phyloP scores from a whole-genome alignment of 2,797 vertebrate species.

The Emys orbicularis region DNA sequence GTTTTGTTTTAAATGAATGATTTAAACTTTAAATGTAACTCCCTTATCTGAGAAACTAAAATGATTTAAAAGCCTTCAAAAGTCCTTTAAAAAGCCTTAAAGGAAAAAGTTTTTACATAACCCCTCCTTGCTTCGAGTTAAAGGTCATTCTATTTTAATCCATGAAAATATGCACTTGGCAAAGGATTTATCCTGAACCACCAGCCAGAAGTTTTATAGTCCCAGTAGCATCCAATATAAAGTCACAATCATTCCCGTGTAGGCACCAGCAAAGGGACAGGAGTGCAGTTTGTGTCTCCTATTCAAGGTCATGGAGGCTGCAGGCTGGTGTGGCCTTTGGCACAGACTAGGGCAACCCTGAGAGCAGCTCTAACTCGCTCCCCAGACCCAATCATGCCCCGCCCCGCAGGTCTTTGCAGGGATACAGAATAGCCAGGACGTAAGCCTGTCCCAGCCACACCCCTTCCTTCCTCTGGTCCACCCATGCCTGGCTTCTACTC shows the following conservation, averaged over 20 bases:
- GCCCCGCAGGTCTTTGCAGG: accelerated
- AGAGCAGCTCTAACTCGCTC: accelerated
- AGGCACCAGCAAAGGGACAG: neutral
- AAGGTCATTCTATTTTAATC: conserved; percentile 46
- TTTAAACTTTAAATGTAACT: neutral
- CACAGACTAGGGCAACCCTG: accelerated
- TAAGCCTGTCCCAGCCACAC: accelerated
- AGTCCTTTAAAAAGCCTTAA: neutral
- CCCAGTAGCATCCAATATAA: neutral
- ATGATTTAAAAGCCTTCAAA: neutral
- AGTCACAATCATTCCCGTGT: neutral
- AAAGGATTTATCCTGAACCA: conserved; percentile 8
- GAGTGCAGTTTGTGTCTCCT: neutral
- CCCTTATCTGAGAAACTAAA: neutral
- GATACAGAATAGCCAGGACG: neutral
- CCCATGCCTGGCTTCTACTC: neutral
- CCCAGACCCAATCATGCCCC: neutral
- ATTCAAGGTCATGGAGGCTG: neutral
- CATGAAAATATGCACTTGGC: conserved; percentile 21
- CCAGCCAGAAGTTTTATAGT: neutral
- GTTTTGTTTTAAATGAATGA: neutral
- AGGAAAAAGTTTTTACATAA: neutral
- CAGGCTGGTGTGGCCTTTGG: neutral
- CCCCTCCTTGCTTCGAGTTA: neutral
- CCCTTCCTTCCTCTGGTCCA: accelerated